Evolutionary conservation across 2,797 vertebrate genomes (phyloP), one percentile per base, ranked within the genome.

Genomic region (Pangasius sanitwongsei): DNA sequence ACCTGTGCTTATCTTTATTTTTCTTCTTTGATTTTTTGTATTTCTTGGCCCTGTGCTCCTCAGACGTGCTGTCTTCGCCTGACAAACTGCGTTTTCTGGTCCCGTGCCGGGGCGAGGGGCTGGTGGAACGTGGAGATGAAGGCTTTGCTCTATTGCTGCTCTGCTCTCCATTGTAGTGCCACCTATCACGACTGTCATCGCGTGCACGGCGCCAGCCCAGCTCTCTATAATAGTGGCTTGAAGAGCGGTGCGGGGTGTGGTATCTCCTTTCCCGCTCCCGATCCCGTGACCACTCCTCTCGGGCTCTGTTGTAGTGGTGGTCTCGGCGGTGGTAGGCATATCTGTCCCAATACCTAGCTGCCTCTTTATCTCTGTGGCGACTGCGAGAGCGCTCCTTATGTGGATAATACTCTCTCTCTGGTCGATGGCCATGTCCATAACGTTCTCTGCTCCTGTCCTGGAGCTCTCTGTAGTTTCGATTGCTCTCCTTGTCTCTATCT

Each of bases 1-100:
- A 95, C 93, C 96, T 94, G 53, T 94, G 94, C 37, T 97, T 98
- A 89, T 98, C 97, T 95, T 97, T 98, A 65, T 96, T 96, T 93
- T 97, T 98, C 93, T 98, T 99, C 96, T 98, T 99, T 77, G 96
- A 97, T 89, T 98, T 99, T 91, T 98, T 99, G 90, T 96, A 96
- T 95, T 97, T 98, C 92, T 96, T 97, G 1, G 53, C 93, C 90
- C 89, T 94, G 48, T 92, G 93, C 53, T 95, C 95, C 34, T 96
- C 96, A 0, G 90, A 86, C 16, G 89, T 95, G n/a, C 90, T 55
- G 11, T 75, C 11, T 6, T 89, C 63, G 1, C 67, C 44, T 1
- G 89, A 90, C 3, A 78, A 85, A 72, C 20, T 92, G 88, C 89
- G 88, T 48, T 94, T 96, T 91, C 90, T 96, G 57, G 95, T 96